Percentiles rank a stretch among this genome's conserved stretches.
phyloP scores from a whole-genome alignment of 2,888 invertebrate species.

The Cantharis flavilabris region DNA sequence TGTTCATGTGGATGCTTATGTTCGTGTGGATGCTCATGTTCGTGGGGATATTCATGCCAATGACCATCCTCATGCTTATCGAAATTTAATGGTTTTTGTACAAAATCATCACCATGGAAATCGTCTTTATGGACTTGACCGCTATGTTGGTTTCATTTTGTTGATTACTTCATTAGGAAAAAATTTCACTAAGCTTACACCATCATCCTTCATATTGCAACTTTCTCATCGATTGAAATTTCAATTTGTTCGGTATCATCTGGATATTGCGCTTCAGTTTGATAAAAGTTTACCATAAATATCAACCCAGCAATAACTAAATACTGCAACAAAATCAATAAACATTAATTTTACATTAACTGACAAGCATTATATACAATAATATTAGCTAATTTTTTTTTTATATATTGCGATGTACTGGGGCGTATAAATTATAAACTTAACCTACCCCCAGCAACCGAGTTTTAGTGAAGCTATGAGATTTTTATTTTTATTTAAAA shows the following conservation, averaged over 20 bases:
- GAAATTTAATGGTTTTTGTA: background rate
- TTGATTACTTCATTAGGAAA: background rate
- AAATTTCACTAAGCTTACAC: background rate
- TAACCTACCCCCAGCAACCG: no score
- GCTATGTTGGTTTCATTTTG: background rate
- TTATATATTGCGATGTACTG: no score
- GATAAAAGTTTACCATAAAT: background rate
- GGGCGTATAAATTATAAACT: no score
- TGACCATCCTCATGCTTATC: background rate
- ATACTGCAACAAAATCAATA: background rate
- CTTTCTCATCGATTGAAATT: background rate
- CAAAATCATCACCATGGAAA: background rate
- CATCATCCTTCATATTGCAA: no score
- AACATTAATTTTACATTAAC: background rate
- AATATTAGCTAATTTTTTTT: no score
- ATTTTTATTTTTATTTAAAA: no score
- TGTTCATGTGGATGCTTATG: background rate
- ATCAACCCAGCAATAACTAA: background rate
- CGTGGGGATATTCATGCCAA: background rate
- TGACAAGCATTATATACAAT: no score
- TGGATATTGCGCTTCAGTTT: background rate
- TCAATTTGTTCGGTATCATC: background rate
- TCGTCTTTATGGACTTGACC: background rate
- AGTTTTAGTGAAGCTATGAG: no score
- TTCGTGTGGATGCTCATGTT: background rate